phyloP scores from a whole-genome alignment of 2,888 invertebrate species.

The Erpobdella octoculata region DNA sequence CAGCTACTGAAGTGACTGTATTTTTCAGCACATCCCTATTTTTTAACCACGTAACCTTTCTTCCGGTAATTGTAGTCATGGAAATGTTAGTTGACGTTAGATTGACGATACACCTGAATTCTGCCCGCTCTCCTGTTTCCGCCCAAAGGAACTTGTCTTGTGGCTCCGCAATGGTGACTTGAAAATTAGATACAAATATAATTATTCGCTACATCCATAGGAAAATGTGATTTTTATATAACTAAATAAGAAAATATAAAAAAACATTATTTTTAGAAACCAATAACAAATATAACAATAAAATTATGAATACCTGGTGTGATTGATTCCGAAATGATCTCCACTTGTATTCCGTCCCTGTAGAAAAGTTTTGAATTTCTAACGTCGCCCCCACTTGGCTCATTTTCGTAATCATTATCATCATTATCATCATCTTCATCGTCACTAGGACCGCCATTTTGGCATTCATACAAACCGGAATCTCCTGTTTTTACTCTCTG shows the following conservation, averaged over 20 bases:
- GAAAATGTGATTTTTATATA: no score
- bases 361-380: background rate
- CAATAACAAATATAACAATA: no score
- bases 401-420: conserved; percentile 14
- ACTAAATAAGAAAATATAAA: no score
- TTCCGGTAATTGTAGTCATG: background rate
- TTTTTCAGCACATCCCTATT: background rate
- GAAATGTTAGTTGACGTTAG: background rate
- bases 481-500: background rate
- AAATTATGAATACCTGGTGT: no score
- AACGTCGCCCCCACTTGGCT: conserved; percentile 9
- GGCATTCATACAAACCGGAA: conserved; percentile 9
- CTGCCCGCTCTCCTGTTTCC: background rate
- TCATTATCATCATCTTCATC: conserved; percentile 16
- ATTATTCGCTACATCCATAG: no score
- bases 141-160: background rate
- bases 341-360: background rate
- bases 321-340: background rate
- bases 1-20: background rate
- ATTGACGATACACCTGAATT: conserved; percentile 5
- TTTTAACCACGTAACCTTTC: background rate
- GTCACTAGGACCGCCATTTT: background rate
- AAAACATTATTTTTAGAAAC: no score
- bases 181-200: no score
- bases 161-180: conserved; percentile 1